Evolutionary conservation across 1,140 invertebrate genomes (phyloP).

Genomic region (Thereuonema tuberculata): DNA sequence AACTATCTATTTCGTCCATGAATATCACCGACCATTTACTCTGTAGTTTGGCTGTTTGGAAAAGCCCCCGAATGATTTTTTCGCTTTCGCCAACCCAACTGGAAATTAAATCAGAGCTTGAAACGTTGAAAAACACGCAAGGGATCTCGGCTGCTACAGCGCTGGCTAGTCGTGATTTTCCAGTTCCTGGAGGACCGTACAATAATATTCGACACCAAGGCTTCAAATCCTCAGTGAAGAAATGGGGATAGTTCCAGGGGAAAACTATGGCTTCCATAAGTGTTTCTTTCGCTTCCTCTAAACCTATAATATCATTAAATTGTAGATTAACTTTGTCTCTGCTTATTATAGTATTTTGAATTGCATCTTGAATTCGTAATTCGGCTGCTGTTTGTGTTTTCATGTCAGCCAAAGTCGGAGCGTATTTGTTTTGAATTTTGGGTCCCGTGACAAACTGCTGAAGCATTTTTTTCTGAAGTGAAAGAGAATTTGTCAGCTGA

Average conservation of each 20-base stretch:
- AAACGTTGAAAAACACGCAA: conserved; percentile 38
- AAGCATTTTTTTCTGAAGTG: too few relatives aligned
- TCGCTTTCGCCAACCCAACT: conserved; percentile 43
- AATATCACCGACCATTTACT: conserved; percentile 36
- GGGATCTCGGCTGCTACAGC: conserved; percentile 22
- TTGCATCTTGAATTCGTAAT: too few relatives aligned
- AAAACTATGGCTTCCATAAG: conserved; percentile 33
- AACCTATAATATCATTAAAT: conserved; percentile 29
- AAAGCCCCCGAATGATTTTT: conserved; percentile 38
- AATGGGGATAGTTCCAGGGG: conserved; percentile 30
- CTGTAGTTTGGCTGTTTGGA: conserved; percentile 30
- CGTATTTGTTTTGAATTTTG: too few relatives aligned
- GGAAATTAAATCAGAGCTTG: conserved; percentile 39
- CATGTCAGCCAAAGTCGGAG: too few relatives aligned
- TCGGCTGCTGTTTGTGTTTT: too few relatives aligned
- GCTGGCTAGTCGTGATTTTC: background rate
- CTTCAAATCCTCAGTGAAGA: conserved; percentile 21
- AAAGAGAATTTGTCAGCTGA: too few relatives aligned
- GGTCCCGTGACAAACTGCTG: too few relatives aligned
- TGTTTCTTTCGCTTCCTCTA: conserved; percentile 31
- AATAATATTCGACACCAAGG: conserved; percentile 22
- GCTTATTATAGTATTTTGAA: background rate
- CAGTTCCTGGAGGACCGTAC: background rate
- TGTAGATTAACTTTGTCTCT: too few relatives aligned
- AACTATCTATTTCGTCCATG: conserved; percentile 45